A percentile compares a stretch with the other conserved stretches of the same genome.
These are phyloP conservation scores for Megaceryle torquata DNA, from an alignment of 2,113 vertebrate species.

Conservation along the genomic window DNA sequence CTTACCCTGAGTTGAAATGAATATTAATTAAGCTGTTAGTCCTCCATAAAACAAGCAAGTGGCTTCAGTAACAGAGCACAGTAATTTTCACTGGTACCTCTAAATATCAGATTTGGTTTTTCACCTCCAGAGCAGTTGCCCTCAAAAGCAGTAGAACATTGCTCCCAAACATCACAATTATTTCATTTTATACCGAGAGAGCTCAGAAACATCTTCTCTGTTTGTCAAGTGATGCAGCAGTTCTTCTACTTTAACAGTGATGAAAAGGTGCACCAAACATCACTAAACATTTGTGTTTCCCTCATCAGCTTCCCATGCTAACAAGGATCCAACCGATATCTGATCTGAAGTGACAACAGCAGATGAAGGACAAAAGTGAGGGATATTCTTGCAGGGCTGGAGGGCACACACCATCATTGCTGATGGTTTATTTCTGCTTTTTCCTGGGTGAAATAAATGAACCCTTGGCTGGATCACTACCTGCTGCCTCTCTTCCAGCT, in stretches of 20 bases:
- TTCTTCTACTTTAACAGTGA: not conserved
- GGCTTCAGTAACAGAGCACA: not conserved
- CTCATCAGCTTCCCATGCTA: not conserved
- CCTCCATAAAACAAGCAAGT: not conserved
- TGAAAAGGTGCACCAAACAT: not conserved
- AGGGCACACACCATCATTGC: not conserved
- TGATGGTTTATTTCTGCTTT: not conserved
- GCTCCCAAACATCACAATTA: not conserved
- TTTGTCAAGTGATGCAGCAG: not conserved
- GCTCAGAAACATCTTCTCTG: not conserved
- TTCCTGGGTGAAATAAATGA: not conserved
- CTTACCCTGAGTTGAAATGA: not conserved
- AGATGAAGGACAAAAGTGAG: not conserved
- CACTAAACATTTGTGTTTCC: not conserved
- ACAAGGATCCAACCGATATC: not conserved
- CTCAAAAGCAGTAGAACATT: not conserved
- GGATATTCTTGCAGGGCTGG: not conserved
- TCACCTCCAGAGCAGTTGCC: not conserved
- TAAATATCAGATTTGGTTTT: not conserved
- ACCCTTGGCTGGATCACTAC: not conserved
- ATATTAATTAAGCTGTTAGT: slow-evolving; percentile 14
- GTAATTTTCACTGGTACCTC: not conserved
- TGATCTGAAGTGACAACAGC: not conserved
- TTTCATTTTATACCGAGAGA: not conserved
- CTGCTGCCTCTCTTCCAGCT: not conserved